Evolutionary conservation across 2,797 vertebrate species (phyloP).

Genomic region (Xenopus petersii): DNA sequence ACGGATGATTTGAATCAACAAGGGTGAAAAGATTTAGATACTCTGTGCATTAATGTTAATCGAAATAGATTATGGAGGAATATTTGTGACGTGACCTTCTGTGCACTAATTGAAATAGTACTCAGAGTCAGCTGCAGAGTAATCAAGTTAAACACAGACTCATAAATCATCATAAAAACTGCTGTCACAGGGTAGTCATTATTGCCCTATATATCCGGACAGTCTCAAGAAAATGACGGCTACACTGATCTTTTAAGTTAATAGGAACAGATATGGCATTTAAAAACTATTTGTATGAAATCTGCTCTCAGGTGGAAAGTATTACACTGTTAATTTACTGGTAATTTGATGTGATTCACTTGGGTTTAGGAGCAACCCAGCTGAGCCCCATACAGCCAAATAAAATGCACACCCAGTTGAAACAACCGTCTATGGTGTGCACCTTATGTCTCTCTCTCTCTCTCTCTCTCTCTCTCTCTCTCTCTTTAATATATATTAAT

Average conservation of each 20-base stretch:
- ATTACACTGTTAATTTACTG: constrained; percentile 99
- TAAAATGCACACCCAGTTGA: constrained; percentile 52
- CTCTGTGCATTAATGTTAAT: constrained; percentile 99
- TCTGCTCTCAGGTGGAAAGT: constrained; percentile 94
- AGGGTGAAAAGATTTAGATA: constrained; percentile 99
- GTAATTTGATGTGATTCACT: constrained; percentile 99
- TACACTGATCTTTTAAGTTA: constrained; percentile 98
- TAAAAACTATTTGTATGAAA: constrained; percentile 99
- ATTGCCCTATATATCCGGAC: constrained; percentile 92
- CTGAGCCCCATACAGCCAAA: constrained; percentile 71
- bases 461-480: no score
- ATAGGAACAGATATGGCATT: constrained; percentile 99
- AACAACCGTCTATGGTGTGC: no score
- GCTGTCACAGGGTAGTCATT: constrained; percentile 98
- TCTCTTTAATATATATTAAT: no score
- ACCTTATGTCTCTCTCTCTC: no score
- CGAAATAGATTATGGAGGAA: constrained; percentile 99
- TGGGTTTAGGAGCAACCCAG: constrained; percentile 82
- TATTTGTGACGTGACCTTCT: constrained; percentile 99
- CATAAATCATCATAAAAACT: constrained; percentile 99
- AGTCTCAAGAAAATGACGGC: constrained; percentile 98
- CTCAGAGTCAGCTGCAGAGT: constrained; percentile 99
- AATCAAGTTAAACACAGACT: constrained; percentile 99
- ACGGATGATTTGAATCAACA: constrained; percentile 99
- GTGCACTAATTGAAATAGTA: constrained; percentile 99